Evolutionary conservation across 1,140 invertebrate genomes (phyloP).

Genomic region (Limonius californicus): DNA sequence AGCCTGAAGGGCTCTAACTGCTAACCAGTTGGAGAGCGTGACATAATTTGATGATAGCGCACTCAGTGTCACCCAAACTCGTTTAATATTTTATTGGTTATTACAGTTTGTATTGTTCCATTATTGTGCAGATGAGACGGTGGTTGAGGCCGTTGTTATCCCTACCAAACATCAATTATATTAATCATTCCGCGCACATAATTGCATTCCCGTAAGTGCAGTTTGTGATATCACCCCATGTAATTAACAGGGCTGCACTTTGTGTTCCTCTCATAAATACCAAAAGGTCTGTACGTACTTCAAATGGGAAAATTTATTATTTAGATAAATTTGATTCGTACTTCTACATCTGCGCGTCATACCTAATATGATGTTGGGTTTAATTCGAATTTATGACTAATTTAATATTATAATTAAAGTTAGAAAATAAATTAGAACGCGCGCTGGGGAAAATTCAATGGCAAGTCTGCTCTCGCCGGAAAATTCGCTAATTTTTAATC

Average conservation of each 20-base stretch:
- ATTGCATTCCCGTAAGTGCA: slow-evolving; percentile 1
- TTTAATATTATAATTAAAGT: too few species aligned
- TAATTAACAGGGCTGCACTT: slow-evolving; percentile 1
- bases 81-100: slow-evolving; percentile 1
- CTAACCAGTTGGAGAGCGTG: neutral
- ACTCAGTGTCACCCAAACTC: neutral
- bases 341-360: too few species aligned
- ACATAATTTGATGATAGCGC: neutral
- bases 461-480: too few species aligned
- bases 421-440: too few species aligned
- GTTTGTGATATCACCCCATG: neutral
- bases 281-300: neutral
- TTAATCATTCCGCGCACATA: neutral
- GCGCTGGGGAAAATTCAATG: too few species aligned
- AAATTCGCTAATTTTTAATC: too few species aligned
- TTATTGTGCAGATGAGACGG: slow-evolving; percentile 1
- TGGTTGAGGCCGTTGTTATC: neutral
- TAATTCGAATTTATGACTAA: too few species aligned
- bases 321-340: too few species aligned
- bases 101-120: neutral
- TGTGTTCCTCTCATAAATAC: neutral
- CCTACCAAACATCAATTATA: neutral
- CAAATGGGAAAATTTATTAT: neutral
- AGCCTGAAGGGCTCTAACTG: neutral
- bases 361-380: too few species aligned